Percentiles rank a stretch among this genome's conserved stretches.
phyloP scores from a whole-genome alignment of 2,888 invertebrate species.

The Parnassius mnemosyne region DNA sequence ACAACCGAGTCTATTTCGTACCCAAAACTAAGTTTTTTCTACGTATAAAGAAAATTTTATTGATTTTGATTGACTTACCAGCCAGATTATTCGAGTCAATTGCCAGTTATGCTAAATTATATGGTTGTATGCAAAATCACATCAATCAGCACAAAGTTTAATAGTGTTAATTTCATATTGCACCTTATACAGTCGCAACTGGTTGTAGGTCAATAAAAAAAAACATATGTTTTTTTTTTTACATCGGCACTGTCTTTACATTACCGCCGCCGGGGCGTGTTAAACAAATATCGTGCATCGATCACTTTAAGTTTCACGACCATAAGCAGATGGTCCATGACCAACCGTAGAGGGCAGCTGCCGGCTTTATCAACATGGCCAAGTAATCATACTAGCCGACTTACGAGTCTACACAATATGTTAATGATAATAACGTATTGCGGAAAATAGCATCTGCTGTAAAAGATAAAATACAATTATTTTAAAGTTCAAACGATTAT shows the following conservation, averaged over 20 bases:
- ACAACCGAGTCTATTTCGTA: too few relatives aligned
- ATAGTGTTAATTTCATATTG: too few relatives aligned
- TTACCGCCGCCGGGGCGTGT: conserved; percentile 12
- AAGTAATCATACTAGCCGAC: conserved; percentile 12
- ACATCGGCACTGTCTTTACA: conserved; percentile 11
- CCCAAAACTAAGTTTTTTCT: too few relatives aligned
- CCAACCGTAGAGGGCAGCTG: conserved; percentile 18
- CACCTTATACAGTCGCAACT: too few relatives aligned
- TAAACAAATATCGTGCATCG: conserved; percentile 24
- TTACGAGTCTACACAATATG: conserved; percentile 16
- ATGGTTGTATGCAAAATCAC: too few relatives aligned
- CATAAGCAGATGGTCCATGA: conserved; percentile 22
- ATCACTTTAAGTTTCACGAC: conserved; percentile 23
- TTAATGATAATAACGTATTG: conserved; percentile 15
- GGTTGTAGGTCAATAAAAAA: too few relatives aligned
- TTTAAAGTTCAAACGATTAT: background rate
- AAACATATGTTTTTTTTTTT: too few relatives aligned
- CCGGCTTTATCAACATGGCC: conserved; percentile 16
- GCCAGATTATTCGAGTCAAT: too few relatives aligned
- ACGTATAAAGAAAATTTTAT: too few relatives aligned
- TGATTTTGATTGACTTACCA: too few relatives aligned
- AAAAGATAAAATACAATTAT: background rate
- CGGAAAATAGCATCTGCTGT: conserved; percentile 20
- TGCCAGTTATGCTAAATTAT: too few relatives aligned
- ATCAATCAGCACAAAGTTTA: too few relatives aligned